phyloP scores from a whole-genome alignment of 2,888 invertebrate species.

The Entomobrya proxima region DNA sequence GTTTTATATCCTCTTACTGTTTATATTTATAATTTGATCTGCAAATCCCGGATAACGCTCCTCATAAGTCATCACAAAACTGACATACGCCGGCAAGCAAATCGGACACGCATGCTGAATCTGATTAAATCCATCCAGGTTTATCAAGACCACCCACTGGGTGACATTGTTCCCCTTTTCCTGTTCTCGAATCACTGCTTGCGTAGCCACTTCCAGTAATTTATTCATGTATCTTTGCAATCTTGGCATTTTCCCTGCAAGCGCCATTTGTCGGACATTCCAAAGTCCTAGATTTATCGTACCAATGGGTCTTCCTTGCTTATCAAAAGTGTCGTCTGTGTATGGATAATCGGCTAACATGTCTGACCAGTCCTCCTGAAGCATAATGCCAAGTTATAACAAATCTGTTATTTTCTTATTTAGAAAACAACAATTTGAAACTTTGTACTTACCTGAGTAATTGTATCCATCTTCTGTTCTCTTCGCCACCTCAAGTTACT shows the following conservation, averaged over 20 bases:
- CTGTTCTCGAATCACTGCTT: background rate
- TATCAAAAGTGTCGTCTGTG: constrained; percentile 12
- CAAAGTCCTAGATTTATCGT: background rate
- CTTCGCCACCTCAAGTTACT: constrained; percentile 46
- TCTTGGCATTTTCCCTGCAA: constrained; percentile 40
- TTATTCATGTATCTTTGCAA: constrained; percentile 24
- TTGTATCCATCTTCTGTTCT: constrained; percentile 29
- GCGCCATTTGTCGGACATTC: constrained; percentile 6
- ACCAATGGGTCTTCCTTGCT: constrained; percentile 26
- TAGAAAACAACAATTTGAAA: no score
- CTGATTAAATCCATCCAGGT: constrained; percentile 48
- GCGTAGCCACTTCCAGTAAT: constrained; percentile 37
- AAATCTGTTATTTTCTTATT: no score
- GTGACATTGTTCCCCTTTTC: constrained; percentile 45
- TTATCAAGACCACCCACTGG: constrained; percentile 30
- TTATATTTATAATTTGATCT: constrained; percentile 8
- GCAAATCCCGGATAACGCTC: constrained; percentile 22
- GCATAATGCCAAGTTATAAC: no score
- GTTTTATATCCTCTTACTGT: background rate
- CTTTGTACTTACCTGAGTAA: no score
- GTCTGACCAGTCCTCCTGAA: constrained; percentile 6
- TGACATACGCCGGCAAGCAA: background rate
- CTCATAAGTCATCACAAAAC: background rate
- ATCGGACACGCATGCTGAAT: constrained; percentile 24
- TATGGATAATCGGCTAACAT: constrained; percentile 23